phyloP scores from a whole-genome alignment of 2,888 invertebrate genomes.

The Gonocerus acuteangulatus region DNA sequence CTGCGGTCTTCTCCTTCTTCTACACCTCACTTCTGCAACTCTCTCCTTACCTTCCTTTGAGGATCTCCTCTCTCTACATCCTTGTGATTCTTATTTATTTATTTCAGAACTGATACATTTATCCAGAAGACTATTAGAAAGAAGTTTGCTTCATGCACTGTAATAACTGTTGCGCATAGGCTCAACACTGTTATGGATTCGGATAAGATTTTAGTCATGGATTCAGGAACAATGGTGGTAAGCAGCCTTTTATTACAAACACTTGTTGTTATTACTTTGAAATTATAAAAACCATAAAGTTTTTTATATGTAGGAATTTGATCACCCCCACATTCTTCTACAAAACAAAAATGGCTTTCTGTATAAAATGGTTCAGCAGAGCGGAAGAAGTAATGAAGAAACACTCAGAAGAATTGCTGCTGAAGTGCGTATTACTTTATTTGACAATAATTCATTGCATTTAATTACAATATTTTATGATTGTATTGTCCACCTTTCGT shows the following conservation, averaged over 20 bases:
- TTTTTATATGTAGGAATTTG: slow-evolving; percentile 51
- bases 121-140: slow-evolving; percentile 75
- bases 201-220: slow-evolving; percentile 79
- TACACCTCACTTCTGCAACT: too few relatives aligned
- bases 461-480: too few relatives aligned
- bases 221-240: slow-evolving; percentile 61
- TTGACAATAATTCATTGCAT: too few relatives aligned
- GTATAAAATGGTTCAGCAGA: slow-evolving; percentile 62
- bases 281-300: background rate
- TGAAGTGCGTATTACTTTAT: slow-evolving; percentile 39
- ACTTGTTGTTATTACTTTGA: background rate
- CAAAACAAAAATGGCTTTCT: slow-evolving; percentile 54
- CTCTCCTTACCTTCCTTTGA: too few relatives aligned
- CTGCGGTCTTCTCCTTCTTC: too few relatives aligned
- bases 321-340: slow-evolving; percentile 59
- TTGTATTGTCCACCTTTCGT: too few relatives aligned
- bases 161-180: slow-evolving; percentile 84
- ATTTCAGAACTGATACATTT: slow-evolving; percentile 67
- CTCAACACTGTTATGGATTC: slow-evolving; percentile 90
- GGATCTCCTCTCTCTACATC: too few relatives aligned
- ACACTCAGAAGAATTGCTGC: slow-evolving; percentile 48
- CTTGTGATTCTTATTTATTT: too few relatives aligned
- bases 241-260: too few relatives aligned
- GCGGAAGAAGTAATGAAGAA: slow-evolving; percentile 53
- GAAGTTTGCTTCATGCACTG: slow-evolving; percentile 76